Conservation (phyloP, 2,113 vertebrate species). For the Calyptomena viridis region DNA sequence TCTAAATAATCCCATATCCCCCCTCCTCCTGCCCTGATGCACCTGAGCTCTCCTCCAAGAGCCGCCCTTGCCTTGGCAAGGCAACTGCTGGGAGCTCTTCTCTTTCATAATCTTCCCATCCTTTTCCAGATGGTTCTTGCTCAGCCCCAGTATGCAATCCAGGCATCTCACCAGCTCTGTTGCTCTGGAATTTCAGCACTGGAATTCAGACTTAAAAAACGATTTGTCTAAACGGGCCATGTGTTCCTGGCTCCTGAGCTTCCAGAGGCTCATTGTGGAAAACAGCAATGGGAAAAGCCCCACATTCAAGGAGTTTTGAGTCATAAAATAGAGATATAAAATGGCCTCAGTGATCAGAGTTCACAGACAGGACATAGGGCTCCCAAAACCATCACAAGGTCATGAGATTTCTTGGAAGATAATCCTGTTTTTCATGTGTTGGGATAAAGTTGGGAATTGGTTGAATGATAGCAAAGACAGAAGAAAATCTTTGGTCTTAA, state of each 20-base stretch:
- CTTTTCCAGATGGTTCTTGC: background rate
- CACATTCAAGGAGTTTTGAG: background rate
- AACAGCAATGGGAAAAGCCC: background rate
- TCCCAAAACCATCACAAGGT: background rate
- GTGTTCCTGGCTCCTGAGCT: background rate
- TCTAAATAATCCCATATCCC: background rate
- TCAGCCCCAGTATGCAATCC: background rate
- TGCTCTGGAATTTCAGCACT: background rate
- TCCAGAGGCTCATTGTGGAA: background rate
- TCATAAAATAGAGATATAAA: background rate
- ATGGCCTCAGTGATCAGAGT: background rate
- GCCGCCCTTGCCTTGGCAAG: background rate
- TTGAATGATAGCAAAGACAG: background rate
- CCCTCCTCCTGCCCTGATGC: background rate
- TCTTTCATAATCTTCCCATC: background rate
- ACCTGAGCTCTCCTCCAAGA: conserved; percentile 40
- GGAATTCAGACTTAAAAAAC: background rate
- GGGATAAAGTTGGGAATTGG: background rate
- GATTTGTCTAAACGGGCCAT: background rate
- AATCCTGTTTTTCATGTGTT: background rate
- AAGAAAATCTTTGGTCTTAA: background rate
- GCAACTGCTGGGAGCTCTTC: background rate
- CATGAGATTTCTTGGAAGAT: background rate
- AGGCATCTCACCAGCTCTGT: background rate
- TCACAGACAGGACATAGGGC: background rate